Base-by-base conservation (phyloP, 1,140 invertebrate species). In the Drosophila asahinai region DNA sequence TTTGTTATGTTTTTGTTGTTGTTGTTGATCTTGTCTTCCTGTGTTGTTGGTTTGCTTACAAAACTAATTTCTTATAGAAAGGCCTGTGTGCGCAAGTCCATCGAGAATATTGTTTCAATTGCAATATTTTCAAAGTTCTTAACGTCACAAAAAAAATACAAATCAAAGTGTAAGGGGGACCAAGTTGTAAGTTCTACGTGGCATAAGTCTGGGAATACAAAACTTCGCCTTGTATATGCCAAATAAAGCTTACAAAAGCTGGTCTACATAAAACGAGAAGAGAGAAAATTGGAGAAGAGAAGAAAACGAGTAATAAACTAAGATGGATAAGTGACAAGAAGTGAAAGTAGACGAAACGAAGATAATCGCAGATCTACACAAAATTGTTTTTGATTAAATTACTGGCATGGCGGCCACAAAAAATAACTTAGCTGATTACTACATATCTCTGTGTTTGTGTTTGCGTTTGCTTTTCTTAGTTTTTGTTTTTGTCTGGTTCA, bases 91-190 rank as follows among this genome's bases (percentile, higher is more conserved):
- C 27, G 62, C 63, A 87, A 89, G 76, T 60, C 66, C 77, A 81
- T 84, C 81, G 17, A 47, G 81, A 83, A 87, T 87, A 67, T 77
- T 80, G 84, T 57, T 43, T 22, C 14, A 2, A 11, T 36, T 52
- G 40, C 83, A 89, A 68, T 80, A 84, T 87, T 65, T 72, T 25
- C 63, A 65, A 89, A 75, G 78, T 67, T 75, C 62, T 90, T 89
- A 27, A 58, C 36, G 65, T 48, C 43, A 70, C 62, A 73, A 55
- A 80, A 51, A 51, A 67, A 49, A 74, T 55, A 55, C 52, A 38
- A 19, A 1, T 38, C 3, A 36, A 70, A 30, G n/a, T 45, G 38
- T 25, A 43, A 8, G 45, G 45, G 14, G 15, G 30, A 30, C 48
- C 51, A 38, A 25, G 36, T 57, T 67, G 81, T 84, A 90, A 84